Base-by-base conservation (phyloP, 1,140 invertebrate genomes). In the Radopholus similis region DNA sequence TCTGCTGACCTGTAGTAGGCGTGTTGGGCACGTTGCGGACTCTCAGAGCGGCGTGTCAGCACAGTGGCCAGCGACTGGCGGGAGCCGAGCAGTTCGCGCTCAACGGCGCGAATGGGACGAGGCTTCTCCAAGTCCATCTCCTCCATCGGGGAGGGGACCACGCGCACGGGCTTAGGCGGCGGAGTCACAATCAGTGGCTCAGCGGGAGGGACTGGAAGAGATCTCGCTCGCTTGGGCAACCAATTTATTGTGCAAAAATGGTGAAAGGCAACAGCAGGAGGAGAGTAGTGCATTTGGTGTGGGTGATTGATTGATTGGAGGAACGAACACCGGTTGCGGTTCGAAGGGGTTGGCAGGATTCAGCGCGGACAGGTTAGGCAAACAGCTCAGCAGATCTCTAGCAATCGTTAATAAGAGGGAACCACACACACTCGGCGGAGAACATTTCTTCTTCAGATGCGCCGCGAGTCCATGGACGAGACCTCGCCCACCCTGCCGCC, bases 131-230 rank as follows among this genome's bases (percentile, higher is more conserved):
- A 30, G 1, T 72, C 55, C 13, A 60, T 58, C 53, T 82, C 80
- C 56, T 77, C 53, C 38, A 82, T 68, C 23, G 76, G 78, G 13
- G 79, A 82, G n/a, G 79, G 77, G 6, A 82, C 49, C 58, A 82
- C 78, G 62, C n/a, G n/a, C n/a, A n/a, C n/a, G n/a, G 66, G 15
- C 2, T 34, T 11, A 6, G 37, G 26, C 6, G 59, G 6, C 15
- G 51, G 0, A 9, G 30, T 21, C 35, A 34, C 28, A 54, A 34
- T 54, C 6, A 5, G 5, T 23, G 30, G 30, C 18, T 54, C 28
- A 26, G 59, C 9, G 3, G 23, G 40, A 11, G 18, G 1, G 23
- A 21, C 34, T 62, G 59, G 32, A 4, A 40, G 59, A 18, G 59
- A n/a, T n/a, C n/a, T n/a, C n/a, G n/a, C n/a, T n/a, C n/a, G n/a